Percentiles rank a stretch among this genome's conserved stretches.
These are phyloP conservation scores for Montipora cactus DNA, from an alignment of 64 coral and sea anemone species.

Conservation along the genomic window DNA sequence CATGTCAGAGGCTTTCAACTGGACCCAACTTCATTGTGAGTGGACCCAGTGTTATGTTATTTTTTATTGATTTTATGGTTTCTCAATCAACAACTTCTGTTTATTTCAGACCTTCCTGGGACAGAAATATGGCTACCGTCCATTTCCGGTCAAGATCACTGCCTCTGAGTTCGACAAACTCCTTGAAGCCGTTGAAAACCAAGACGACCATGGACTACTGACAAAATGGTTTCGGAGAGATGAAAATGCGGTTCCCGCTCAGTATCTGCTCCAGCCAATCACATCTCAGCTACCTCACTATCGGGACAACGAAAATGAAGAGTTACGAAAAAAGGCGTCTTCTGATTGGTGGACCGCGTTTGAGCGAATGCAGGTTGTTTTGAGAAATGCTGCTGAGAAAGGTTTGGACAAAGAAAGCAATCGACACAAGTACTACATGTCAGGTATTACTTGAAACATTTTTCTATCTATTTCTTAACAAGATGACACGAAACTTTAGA, in stretches of 20 bases:
- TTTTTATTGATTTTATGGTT: no score
- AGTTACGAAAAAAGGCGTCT: slow-evolving; percentile 83
- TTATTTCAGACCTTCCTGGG: slow-evolving; percentile 91
- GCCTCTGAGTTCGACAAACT: slow-evolving; percentile 78
- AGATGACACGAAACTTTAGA: no score
- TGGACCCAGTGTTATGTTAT: neutral
- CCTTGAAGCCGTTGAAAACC: slow-evolving; percentile 43
- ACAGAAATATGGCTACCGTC: slow-evolving; percentile 97
- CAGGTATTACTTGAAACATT: slow-evolving; percentile 53
- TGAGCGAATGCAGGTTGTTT: slow-evolving; percentile 86
- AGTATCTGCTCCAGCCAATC: slow-evolving; percentile 87
- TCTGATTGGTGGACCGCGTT: slow-evolving; percentile 84
- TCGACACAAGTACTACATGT: slow-evolving; percentile 84
- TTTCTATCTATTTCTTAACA: no score
- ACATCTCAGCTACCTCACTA: slow-evolving; percentile 82
- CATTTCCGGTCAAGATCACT: slow-evolving; percentile 84
- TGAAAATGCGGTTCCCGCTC: slow-evolving; percentile 78
- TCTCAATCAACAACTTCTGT: neutral
- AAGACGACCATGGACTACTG: slow-evolving; percentile 67
- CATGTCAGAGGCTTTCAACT: slow-evolving; percentile 95
- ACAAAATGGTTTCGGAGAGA: slow-evolving; percentile 85
- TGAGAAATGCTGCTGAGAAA: slow-evolving; percentile 74
- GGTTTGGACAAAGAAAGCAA: slow-evolving; percentile 37
- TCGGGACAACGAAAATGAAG: slow-evolving; percentile 66
- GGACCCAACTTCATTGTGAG: slow-evolving; percentile 83